Percentiles rank a stretch among this genome's conserved stretches.
These are phyloP conservation scores for Daboia siamensis DNA, from an alignment of 2,113 vertebrate species.

Conservation along the genomic window DNA sequence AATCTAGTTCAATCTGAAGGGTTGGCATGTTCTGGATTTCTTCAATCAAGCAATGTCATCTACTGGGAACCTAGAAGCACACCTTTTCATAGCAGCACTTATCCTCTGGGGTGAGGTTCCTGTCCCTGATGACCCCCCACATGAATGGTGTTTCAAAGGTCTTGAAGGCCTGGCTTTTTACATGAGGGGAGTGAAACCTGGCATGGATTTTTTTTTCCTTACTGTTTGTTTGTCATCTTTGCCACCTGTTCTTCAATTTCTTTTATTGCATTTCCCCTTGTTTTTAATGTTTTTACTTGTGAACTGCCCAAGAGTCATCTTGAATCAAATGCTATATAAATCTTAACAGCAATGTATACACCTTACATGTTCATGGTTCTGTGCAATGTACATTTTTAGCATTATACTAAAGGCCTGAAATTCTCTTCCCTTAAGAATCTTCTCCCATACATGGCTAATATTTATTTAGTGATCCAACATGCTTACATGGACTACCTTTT, in stretches of 20 bases:
- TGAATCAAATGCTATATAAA: neutral
- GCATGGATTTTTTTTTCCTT: neutral
- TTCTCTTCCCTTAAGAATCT: neutral
- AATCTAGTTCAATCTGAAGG: neutral
- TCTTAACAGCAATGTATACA: neutral
- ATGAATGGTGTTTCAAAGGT: neutral
- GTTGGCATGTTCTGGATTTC: neutral
- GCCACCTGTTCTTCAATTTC: neutral
- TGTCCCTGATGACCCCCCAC: neutral
- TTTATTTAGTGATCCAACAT: neutral
- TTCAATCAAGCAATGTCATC: neutral
- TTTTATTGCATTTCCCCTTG: neutral
- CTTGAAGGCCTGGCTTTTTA: neutral
- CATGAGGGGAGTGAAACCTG: neutral
- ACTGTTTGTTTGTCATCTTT: neutral
- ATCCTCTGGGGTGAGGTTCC: neutral
- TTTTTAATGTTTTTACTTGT: neutral
- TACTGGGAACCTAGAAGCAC: neutral
- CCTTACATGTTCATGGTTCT: neutral
- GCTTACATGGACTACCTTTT: neutral
- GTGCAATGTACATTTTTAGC: neutral
- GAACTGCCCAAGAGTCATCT: neutral
- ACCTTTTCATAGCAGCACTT: neutral
- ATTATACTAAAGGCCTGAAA: neutral
- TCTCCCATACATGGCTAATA: neutral